Conservation (phyloP, 2,113 vertebrate species). For the Nicator chloris region DNA sequence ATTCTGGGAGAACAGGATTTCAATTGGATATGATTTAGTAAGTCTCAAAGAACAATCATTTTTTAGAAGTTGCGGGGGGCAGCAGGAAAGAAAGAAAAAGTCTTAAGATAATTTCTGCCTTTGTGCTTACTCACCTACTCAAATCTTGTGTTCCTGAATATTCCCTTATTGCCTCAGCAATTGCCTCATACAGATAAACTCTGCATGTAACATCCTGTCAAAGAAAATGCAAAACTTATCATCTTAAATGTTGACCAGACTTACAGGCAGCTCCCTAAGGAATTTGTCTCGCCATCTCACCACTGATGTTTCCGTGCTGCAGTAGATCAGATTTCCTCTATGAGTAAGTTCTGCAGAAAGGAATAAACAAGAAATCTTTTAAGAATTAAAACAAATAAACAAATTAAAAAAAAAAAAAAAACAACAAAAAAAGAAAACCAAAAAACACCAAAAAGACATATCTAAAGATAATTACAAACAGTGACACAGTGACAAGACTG, state of each 20-base stretch:
- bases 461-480: background rate
- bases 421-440: background rate
- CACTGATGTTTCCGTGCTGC: background rate
- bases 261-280: conserved; percentile 50
- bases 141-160: conserved; percentile 8
- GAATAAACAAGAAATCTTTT: background rate
- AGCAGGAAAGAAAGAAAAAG: background rate
- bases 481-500: background rate
- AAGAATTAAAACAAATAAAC: background rate
- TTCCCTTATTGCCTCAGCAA: conserved; percentile 8
- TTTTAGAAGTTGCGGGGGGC: background rate
- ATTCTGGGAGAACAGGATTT: background rate
- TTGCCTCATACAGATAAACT: background rate
- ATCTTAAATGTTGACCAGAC: conserved; percentile 37
- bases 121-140: background rate
- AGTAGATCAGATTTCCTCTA: conserved; percentile 35
- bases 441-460: background rate
- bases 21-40: background rate
- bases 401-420: background rate
- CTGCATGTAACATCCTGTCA: conserved; percentile 23
- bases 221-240: conserved; percentile 35
- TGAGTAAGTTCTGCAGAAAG: conserved; percentile 10
- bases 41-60: background rate
- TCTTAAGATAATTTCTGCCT: background rate
- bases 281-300: conserved; percentile 4